phyloP scores from a whole-genome alignment of 2,888 invertebrate species.

The Sturmia bella region DNA sequence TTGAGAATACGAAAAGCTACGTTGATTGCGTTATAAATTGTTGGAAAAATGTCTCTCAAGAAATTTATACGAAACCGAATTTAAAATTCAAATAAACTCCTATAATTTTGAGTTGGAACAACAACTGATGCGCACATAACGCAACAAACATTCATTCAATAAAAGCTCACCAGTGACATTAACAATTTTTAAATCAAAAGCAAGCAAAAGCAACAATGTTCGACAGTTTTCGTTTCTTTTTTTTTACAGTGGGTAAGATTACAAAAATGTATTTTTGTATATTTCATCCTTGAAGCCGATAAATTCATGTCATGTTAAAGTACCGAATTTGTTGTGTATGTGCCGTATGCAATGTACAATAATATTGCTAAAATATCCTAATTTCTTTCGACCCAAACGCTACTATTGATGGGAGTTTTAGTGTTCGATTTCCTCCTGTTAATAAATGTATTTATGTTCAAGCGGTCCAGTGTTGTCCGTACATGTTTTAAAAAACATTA shows the following conservation, averaged over 20 bases:
- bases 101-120: slow-evolving; percentile 9
- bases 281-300: too few relatives aligned
- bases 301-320: too few relatives aligned
- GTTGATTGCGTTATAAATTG: slow-evolving; percentile 24
- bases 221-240: slow-evolving; percentile 19
- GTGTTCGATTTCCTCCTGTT: too few relatives aligned
- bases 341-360: too few relatives aligned
- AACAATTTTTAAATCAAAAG: slow-evolving; percentile 33
- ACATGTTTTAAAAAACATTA: too few relatives aligned
- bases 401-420: too few relatives aligned
- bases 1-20: slow-evolving; percentile 25
- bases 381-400: too few relatives aligned
- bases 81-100: slow-evolving; percentile 69
- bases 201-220: slow-evolving; percentile 4
- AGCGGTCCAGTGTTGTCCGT: too few relatives aligned
- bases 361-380: too few relatives aligned
- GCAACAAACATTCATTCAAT: slow-evolving; percentile 28
- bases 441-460: too few relatives aligned
- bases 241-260: slow-evolving; percentile 16
- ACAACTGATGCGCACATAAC: slow-evolving; percentile 67
- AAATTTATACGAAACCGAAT: slow-evolving; percentile 66
- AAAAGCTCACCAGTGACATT: slow-evolving; percentile 51
- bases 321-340: too few relatives aligned
- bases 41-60: not conserved
- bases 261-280: not conserved